Percentiles rank a stretch among this genome's conserved stretches.
Evolutionary conservation across 2,113 vertebrate genomes (phyloP).

Genomic region (Grus americana): DNA sequence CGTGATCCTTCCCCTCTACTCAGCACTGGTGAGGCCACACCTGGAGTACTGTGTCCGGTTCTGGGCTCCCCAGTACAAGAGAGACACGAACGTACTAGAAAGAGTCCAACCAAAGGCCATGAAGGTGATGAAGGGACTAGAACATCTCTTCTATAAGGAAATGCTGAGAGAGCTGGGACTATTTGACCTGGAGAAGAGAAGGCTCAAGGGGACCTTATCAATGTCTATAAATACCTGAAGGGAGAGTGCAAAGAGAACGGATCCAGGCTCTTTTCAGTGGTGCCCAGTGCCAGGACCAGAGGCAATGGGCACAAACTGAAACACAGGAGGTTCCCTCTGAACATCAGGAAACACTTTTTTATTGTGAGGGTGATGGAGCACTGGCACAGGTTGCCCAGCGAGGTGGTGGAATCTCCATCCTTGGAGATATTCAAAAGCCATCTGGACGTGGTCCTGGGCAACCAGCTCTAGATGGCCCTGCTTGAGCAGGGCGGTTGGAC

Average conservation of each 20-base stretch:
- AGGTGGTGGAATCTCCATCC: neutral
- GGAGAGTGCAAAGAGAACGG: neutral
- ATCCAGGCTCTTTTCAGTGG: neutral
- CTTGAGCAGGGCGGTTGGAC: neutral
- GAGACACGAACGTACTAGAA: neutral
- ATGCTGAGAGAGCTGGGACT: neutral
- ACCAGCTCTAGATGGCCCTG: neutral
- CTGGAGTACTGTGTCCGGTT: neutral
- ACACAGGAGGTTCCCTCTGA: neutral
- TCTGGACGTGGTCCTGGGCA: neutral
- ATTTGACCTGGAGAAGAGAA: neutral
- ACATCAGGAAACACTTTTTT: neutral
- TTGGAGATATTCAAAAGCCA: neutral
- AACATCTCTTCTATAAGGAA: neutral
- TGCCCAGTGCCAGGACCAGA: neutral
- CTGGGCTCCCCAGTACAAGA: neutral
- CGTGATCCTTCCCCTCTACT: neutral
- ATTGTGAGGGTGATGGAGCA: neutral
- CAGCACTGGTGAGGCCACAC: neutral
- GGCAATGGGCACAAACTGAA: neutral
- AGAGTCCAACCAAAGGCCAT: neutral
- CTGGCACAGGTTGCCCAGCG: neutral
- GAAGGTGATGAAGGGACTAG: neutral
- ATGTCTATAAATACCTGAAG: neutral
- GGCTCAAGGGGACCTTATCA: neutral